Conservation (phyloP, 30 jellyfish, hydroid and myxozoan species). For the Catostylus mosaicus region DNA sequence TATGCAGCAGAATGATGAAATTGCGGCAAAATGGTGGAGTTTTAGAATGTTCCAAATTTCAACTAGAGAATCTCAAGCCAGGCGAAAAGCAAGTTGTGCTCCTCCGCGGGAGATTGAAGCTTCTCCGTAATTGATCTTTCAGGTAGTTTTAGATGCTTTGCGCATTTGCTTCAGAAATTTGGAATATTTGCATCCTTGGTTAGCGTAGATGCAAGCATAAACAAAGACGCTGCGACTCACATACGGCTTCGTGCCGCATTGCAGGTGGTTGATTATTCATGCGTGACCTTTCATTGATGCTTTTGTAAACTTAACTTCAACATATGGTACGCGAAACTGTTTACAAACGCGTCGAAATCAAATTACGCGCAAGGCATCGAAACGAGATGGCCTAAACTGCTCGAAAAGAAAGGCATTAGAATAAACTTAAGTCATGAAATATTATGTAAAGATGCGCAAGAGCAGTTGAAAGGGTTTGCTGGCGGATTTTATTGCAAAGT, state of each 20-base stretch:
- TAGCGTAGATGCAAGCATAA: neutral
- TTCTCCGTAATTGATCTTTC: neutral
- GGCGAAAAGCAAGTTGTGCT: no score
- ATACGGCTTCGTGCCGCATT: constrained; percentile 29
- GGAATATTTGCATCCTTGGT: neutral
- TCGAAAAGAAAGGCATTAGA: no score
- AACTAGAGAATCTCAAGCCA: no score
- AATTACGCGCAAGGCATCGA: neutral
- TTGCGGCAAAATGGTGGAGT: no score
- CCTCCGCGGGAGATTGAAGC: no score
- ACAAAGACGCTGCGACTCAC: constrained; percentile 54
- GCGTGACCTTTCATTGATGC: constrained; percentile 40
- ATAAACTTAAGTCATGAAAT: no score
- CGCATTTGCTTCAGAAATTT: neutral
- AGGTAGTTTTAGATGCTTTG: neutral
- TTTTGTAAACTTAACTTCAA: constrained; percentile 19
- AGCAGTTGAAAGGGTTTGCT: no score
- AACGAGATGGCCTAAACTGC: neutral
- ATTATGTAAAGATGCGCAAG: no score
- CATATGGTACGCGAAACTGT: neutral
- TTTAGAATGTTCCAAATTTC: no score
- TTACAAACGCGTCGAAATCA: constrained; percentile 19
- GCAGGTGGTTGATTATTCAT: constrained; percentile 55
- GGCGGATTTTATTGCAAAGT: no score
- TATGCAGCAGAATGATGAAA: no score